Conservation (phyloP, 2,888 invertebrate genomes). For the Calameuta idolon region DNA sequence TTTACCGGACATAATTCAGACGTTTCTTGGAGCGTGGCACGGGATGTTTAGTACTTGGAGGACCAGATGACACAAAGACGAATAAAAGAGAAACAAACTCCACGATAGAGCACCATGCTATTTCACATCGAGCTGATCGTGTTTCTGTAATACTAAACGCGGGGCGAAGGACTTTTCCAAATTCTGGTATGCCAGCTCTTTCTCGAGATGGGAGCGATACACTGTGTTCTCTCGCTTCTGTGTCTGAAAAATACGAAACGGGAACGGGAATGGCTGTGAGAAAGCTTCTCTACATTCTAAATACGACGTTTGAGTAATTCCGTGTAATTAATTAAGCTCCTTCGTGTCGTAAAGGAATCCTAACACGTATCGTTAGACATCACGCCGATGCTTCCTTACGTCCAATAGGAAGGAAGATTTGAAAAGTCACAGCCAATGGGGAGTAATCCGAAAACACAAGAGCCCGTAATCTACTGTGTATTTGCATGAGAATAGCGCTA, state of each 20-base stretch:
- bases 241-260: not conserved
- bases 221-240: not conserved
- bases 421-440: slow-evolving; percentile 51
- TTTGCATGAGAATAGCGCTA: slow-evolving; percentile 61
- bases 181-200: not conserved
- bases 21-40: not conserved
- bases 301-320: slow-evolving; percentile 16
- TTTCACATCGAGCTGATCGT: not conserved
- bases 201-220: not conserved
- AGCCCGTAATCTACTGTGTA: slow-evolving; percentile 57
- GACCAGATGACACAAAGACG: not conserved
- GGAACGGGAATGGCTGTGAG: not conserved
- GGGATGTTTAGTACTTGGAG: not conserved
- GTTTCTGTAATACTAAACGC: not conserved
- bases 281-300: not conserved
- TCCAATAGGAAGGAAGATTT: slow-evolving; percentile 18
- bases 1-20: not conserved
- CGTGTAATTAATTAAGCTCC: slow-evolving; percentile 18
- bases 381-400: not conserved
- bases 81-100: not conserved
- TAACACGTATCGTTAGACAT: not conserved
- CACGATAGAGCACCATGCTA: not conserved
- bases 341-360: slow-evolving; percentile 8
- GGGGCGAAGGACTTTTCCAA: not conserved
- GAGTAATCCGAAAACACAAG: slow-evolving; percentile 55